These are phyloP conservation scores for Enteromius anoplus DNA, from an alignment of 2,797 vertebrate genomes.

Conservation along the genomic window DNA sequence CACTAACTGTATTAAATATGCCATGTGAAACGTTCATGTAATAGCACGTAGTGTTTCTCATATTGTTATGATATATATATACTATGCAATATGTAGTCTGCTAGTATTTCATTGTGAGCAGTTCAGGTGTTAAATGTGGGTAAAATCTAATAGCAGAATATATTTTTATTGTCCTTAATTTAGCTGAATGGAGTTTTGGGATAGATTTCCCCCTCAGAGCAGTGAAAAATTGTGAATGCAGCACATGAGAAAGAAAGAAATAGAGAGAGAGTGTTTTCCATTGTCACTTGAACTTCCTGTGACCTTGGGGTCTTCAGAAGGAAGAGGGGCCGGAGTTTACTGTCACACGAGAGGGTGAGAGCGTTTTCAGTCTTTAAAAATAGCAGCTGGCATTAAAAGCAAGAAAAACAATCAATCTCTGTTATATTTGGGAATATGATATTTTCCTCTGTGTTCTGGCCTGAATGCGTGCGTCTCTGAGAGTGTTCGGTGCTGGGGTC, in stretches of 20 bases:
- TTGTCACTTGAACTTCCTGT: constrained; percentile 25
- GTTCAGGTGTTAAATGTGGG: not conserved
- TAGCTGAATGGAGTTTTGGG: not conserved
- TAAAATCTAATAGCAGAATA: not conserved
- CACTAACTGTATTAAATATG: not conserved
- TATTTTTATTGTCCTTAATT: not conserved
- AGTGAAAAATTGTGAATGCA: constrained; percentile 5
- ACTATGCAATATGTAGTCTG: not conserved
- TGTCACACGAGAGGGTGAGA: constrained; percentile 33
- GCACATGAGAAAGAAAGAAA: not conserved
- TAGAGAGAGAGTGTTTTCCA: not conserved
- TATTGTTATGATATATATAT: not conserved
- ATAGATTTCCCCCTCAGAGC: constrained; percentile 12
- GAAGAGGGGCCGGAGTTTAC: constrained; percentile 13
- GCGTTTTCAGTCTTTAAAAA: constrained; percentile 19
- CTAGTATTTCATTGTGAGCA: not conserved
- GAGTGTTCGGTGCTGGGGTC: constrained; percentile 6
- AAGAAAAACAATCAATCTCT: constrained; percentile 40
- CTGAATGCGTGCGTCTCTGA: constrained; percentile 26
- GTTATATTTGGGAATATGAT: constrained; percentile 60
- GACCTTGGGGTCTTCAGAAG: constrained; percentile 36
- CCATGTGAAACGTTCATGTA: not conserved
- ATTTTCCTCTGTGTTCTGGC: constrained; percentile 26
- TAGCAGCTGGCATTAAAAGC: constrained; percentile 41
- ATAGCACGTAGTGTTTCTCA: not conserved